Evolutionary conservation across 2,113 vertebrate genomes (phyloP), one percentile per base, ranked within the genome.

Genomic region (Hemichromis elongatus): DNA sequence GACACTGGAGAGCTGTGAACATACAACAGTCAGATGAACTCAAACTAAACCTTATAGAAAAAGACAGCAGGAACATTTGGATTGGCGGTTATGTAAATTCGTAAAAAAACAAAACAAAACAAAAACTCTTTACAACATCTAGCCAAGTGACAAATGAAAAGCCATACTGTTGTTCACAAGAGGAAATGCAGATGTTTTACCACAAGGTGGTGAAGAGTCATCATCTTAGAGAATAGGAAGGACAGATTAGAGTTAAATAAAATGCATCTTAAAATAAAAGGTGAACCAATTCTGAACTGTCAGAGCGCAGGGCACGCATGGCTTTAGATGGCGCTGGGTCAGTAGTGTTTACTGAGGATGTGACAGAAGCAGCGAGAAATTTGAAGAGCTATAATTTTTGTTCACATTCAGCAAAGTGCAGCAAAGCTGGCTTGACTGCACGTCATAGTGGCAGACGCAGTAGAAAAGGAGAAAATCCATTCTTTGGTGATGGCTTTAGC

Each of bases 371-470:
- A 0, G 40, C 13, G 5, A 28, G 42, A 73, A 47, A 47, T 47
- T 24, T 50, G 26, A 28, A 30, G 42, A 73, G 42, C 4, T 73
- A 30, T 73, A 5, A 73, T 50, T 30, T 73, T 28, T 73, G 16
- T 9, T 73, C 42, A 19, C 42, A 10, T 53, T 10, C 52, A 21
- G 52, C 19, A 4, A 53, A 53, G 50, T 53, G 50, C 5, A 47
- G 40, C 40, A 73, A 47, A 73, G 19, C 66, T 50, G 42, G 0
- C 68, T 30, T 28, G 42, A 73, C 42, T 73, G 0, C 24, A 50
- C 0, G 0, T 50, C 24, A 73, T 7, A 73, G 68, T 47, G 1
- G 9, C 24, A 73, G 26, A 73, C 47, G 24, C 5, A 73, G 24
- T 28, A 2, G 18, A 47, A 73, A 73, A 28, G 9, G n/a, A 68